These are phyloP conservation scores for Macaria liturata DNA, from an alignment of 2,888 invertebrate species.

Conservation along the genomic window DNA sequence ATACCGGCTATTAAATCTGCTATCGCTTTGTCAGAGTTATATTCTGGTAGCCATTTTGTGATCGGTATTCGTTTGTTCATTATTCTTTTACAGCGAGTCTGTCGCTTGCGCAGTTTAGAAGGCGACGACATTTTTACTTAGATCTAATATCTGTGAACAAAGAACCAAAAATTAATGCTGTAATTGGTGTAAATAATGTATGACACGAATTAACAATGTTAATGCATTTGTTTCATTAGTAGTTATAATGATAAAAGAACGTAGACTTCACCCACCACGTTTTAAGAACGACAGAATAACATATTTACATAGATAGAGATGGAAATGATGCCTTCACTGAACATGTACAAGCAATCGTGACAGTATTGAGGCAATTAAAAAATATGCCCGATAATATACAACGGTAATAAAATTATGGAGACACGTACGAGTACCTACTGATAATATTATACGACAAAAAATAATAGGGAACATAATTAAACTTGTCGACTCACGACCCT, in stretches of 20 bases:
- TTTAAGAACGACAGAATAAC: too few relatives aligned
- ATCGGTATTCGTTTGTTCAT: constrained; percentile 85
- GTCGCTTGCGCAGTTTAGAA: constrained; percentile 71
- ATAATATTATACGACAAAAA: constrained; percentile 27
- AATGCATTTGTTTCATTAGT: too few relatives aligned
- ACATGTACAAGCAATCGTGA: constrained; percentile 12
- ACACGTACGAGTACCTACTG: constrained; percentile 21
- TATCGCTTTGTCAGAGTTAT: constrained; percentile 89
- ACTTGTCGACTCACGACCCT: constrained; percentile 32
- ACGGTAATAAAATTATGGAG: constrained; percentile 27
- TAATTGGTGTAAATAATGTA: background rate
- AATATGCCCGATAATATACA: constrained; percentile 13
- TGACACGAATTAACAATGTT: too few relatives aligned
- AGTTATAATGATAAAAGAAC: too few relatives aligned
- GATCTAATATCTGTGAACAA: constrained; percentile 40
- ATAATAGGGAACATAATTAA: constrained; percentile 20
- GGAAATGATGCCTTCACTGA: background rate
- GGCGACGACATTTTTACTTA: constrained; percentile 66
- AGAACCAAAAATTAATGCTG: background rate
- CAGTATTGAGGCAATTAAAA: constrained; percentile 15
- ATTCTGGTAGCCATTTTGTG: constrained; percentile 89
- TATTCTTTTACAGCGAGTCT: constrained; percentile 62
- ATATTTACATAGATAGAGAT: too few relatives aligned
- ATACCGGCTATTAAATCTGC: constrained; percentile 95
- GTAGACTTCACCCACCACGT: too few relatives aligned